Evolutionary conservation across 2,113 vertebrate genomes (phyloP), one percentile per base, ranked within the genome.

Genomic region (Mystacornis crossleyi): DNA sequence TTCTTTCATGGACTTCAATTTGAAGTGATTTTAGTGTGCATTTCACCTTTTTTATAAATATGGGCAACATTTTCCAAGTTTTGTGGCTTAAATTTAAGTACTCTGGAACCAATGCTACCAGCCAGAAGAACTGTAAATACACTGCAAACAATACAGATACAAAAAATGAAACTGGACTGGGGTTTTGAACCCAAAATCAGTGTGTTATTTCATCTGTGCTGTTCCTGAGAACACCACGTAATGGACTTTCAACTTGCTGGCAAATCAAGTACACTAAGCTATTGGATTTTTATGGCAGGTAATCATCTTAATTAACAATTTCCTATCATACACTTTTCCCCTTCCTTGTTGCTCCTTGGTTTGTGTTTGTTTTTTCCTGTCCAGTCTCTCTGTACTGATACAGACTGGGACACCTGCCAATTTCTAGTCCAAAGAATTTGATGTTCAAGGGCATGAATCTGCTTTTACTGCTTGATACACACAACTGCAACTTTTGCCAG

Each of bases 221-320:
- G 19, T 1, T 72, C 71, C 66, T 45, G 18, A 80, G 58, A 61
- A 53, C 0, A 2, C 29, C 43, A 47, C 3, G 34, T 19, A 88
- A 31, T 19, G n/a, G 6, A 53, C n/a, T 65, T 94, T 51, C 47
- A 92, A 51, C 47, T 34, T 67, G 73, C 80, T 50, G 48, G 53
- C 55, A 88, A 94, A 90, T 78, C 75, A 84, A 60, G 34, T 57
- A 36, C 6, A 74, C 8, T 11, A 57, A 84, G 10, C 25, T 60
- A 93, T 40, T 81, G 64, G 64, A 90, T 64, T 78, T 94, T 95
- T 73, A 94, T 71, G 75, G 64, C 82, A 94, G 85, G 64, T 93
- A 93, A 95, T 96, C 85, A 64, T 60, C 71, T 53, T 86, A 90
- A 96, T 96, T 92, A 94, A 93, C 67, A 89, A 89, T 81, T 96